These are phyloP conservation scores for Prionace glauca DNA, from an alignment of 2,797 vertebrate species.

Conservation along the genomic window DNA sequence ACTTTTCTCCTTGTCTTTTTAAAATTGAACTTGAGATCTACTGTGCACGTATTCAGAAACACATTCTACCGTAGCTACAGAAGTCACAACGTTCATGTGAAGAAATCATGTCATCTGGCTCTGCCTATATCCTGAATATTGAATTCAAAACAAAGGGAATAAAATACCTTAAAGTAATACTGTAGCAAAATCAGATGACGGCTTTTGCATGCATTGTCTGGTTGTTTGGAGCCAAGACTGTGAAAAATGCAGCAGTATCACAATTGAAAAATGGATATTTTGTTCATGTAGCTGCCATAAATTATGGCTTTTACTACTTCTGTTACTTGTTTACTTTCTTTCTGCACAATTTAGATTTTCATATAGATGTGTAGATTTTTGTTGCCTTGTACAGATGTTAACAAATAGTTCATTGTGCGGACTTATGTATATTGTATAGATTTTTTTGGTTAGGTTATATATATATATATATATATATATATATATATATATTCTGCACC, in stretches of 20 bases:
- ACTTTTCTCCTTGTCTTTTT: background rate
- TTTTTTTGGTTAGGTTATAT: background rate
- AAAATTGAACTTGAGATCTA: constrained; percentile 13
- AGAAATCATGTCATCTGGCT: constrained; percentile 52
- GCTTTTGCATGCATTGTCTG: constrained; percentile 50
- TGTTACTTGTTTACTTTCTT: constrained; percentile 50
- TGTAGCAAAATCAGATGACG: constrained; percentile 45
- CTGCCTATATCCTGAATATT: constrained; percentile 48
- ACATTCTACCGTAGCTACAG: background rate
- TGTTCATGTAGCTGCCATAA: constrained; percentile 46
- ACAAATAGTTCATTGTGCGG: constrained; percentile 9
- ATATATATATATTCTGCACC: background rate
- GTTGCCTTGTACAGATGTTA: background rate
- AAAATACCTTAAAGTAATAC: constrained; percentile 46
- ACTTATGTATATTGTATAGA: background rate
- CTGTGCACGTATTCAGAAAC: constrained; percentile 20
- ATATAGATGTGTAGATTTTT: constrained; percentile 29
- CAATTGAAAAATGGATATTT: constrained; percentile 45
- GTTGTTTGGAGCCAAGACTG: constrained; percentile 51
- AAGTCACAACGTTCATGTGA: constrained; percentile 27
- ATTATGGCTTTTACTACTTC: constrained; percentile 50
- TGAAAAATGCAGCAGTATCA: constrained; percentile 45
- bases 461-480: background rate
- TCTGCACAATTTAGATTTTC: constrained; percentile 41
- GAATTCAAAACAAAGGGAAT: constrained; percentile 32